Base-by-base conservation (phyloP, 2,888 invertebrate species). In the Agapostemon virescens region DNA sequence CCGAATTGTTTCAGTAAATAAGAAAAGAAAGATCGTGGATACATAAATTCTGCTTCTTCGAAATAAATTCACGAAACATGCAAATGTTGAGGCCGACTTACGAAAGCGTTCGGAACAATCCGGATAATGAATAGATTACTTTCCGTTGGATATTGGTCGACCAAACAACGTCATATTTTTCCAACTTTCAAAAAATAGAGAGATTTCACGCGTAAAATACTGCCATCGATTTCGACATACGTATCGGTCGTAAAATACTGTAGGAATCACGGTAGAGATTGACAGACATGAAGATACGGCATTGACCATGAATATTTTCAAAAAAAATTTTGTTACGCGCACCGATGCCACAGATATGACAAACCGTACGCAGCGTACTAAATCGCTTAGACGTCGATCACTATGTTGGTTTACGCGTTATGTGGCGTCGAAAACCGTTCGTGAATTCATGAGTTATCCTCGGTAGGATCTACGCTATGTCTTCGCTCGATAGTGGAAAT, bases 201-300 rank as follows among this genome's bases (percentile, higher is more conserved):
- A 17, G 30, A 42, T 20, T 23, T 33, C 13, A 6, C 7, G 33
- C 2, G 30, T 4, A 30, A 79, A 66, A 13, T 38, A 26, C 36
- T 38, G 33, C 15, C 26, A 15, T 58, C 69, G 69, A 58, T 67
- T 49, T 71, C 15, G 23, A 58, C 13, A 26, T 36, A 42, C 17
- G 17, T 20, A 45, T 69, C 38, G 33, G 26, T 58, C 36, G 26
- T 64, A n/a, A 45, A 52, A 63, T 17, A 69, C n/a, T 13, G 26
- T 0, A 30, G 36, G 42, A 71, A 76, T 70, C 67, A 52, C 49
- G 26, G 15, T 23, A 1, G n/a, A 20, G 67, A 68, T 67, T 68
- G 77, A 76, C 67, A 42, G 17, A 26, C 33, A 49, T 7, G n/a
- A 52, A 66, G 67, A 61, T 64, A 20, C 52, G 17, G 9, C 9